Percentiles rank a stretch among this genome's conserved stretches.
Conservation (phyloP, 2,797 vertebrate species). For the Notolepis coatsorum region DNA sequence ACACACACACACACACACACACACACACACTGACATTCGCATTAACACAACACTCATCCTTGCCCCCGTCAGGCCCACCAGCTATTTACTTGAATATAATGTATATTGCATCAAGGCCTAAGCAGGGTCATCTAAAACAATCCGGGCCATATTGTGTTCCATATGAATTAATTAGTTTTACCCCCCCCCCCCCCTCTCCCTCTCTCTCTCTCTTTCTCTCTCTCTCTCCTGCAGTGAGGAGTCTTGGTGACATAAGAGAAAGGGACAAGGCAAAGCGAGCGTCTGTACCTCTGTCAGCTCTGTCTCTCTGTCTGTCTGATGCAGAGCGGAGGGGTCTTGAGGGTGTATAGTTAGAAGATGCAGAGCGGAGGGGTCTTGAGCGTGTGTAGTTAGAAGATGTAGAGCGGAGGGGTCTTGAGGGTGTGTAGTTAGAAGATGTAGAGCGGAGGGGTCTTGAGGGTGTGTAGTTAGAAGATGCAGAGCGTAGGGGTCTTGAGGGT, state of each 20-base stretch:
- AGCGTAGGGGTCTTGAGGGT: too few relatives aligned
- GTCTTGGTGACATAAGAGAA: constrained; percentile 52
- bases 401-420: too few relatives aligned
- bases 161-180: constrained; percentile 39
- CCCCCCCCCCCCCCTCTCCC: background rate
- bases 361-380: too few relatives aligned
- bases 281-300: constrained; percentile 20
- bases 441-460: too few relatives aligned
- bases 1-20: too few relatives aligned
- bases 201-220: too few relatives aligned
- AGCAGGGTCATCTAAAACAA: constrained; percentile 11
- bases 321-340: too few relatives aligned
- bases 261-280: constrained; percentile 30
- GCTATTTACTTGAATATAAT: constrained; percentile 24
- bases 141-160: constrained; percentile 3
- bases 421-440: too few relatives aligned
- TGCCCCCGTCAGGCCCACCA: background rate
- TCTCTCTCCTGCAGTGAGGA: constrained; percentile 12
- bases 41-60: background rate
- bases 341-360: too few relatives aligned
- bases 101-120: background rate
- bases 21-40: background rate
- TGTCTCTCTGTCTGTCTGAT: constrained; percentile 28
- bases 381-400: too few relatives aligned
- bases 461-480: too few relatives aligned